These are phyloP conservation scores for Antheraea mylitta DNA, from an alignment of 1,140 invertebrate genomes.

Conservation along the genomic window DNA sequence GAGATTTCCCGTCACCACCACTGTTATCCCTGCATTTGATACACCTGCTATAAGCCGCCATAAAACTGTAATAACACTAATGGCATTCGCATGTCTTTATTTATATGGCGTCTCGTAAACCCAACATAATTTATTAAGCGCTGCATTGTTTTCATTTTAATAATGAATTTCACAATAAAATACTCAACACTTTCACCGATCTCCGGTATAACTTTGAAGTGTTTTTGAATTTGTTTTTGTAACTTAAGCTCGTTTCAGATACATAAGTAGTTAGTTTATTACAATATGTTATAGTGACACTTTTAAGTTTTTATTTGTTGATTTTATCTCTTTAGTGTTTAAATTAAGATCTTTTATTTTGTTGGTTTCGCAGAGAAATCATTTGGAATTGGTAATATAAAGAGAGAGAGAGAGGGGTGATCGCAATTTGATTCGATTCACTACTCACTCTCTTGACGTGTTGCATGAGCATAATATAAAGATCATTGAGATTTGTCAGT, in stretches of 20 bases:
- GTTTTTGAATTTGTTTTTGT: constrained; percentile 23
- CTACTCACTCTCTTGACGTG: too few relatives aligned
- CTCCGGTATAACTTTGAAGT: constrained; percentile 15
- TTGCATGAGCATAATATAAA: too few relatives aligned
- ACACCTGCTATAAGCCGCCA: constrained; percentile 44
- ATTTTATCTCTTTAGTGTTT: too few relatives aligned
- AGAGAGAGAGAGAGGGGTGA: too few relatives aligned
- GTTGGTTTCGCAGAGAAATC: too few relatives aligned
- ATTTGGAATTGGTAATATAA: too few relatives aligned
- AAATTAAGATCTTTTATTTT: too few relatives aligned
- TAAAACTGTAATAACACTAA: constrained; percentile 71
- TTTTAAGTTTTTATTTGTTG: too few relatives aligned
- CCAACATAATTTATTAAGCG: constrained; percentile 52
- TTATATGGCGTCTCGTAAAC: constrained; percentile 64
- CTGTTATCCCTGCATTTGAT: constrained; percentile 44
- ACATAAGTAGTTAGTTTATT: background rate
- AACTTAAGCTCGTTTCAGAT: background rate
- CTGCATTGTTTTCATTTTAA: constrained; percentile 59
- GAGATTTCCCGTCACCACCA: constrained; percentile 39
- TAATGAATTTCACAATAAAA: constrained; percentile 19
- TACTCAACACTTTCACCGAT: constrained; percentile 3
- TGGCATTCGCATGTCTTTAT: constrained; percentile 69
- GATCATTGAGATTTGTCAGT: too few relatives aligned
- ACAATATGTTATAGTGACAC: too few relatives aligned
- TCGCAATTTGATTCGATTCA: too few relatives aligned